Conservation (phyloP, 2,888 invertebrate genomes). For the Anthophora plumipes region DNA sequence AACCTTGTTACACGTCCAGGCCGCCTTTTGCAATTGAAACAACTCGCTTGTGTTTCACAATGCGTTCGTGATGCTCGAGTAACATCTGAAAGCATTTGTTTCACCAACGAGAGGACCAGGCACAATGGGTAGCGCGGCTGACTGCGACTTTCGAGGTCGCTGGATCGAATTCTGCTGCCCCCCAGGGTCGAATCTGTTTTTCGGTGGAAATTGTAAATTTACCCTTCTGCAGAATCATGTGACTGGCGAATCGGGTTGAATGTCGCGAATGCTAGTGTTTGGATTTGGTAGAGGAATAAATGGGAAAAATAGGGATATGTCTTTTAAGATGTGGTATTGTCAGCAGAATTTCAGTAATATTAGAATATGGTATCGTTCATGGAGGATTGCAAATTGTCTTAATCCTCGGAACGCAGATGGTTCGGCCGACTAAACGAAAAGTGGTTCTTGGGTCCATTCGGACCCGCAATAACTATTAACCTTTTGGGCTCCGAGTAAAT, state of each 20-base stretch:
- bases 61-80: constrained; percentile 4
- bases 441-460: too few species aligned
- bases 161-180: constrained; percentile 8
- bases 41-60: constrained; percentile 19
- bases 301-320: not conserved
- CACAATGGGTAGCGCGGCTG: constrained; percentile 1
- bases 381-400: too few species aligned
- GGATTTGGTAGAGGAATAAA: not conserved
- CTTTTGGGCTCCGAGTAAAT: too few species aligned
- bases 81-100: constrained; percentile 11
- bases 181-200: not conserved
- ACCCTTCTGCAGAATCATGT: too few species aligned
- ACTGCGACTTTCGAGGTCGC: not conserved
- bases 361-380: too few species aligned
- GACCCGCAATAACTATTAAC: too few species aligned
- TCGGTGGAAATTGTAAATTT: constrained; percentile 12
- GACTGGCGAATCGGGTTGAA: not conserved
- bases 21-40: constrained; percentile 41
- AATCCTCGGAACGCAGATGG: too few species aligned
- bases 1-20: constrained; percentile 35
- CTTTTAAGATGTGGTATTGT: not conserved
- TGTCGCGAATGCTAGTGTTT: not conserved
- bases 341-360: too few species aligned
- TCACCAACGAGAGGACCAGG: not conserved
- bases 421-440: too few species aligned